Base-by-base conservation (phyloP, 2,888 invertebrate species). In the Archaeoteleia sp. region DNA sequence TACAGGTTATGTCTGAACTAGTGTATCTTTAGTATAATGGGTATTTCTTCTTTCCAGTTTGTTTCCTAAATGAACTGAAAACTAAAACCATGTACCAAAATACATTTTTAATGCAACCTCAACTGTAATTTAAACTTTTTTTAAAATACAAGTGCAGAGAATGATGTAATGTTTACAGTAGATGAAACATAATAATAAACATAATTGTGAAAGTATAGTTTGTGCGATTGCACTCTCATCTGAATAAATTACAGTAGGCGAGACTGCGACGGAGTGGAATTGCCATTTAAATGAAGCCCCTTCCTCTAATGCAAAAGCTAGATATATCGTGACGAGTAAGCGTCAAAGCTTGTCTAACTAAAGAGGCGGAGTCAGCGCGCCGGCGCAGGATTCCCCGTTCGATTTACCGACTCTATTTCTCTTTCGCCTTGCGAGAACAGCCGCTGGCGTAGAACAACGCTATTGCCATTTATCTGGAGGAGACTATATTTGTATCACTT, bases 341-440 rank as follows among this genome's bases (percentile, higher is more conserved):
- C 66, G 66, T 67, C 66, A 67, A 60, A 66, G 60, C 66, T 67
- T 60, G 43, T 60, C 65, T 55, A 54, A 54, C 65, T 66, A 60
- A 60, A 60, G 60, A 54, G 66, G 43, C 60, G 49, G 48, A 53
- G 49, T 30, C 40, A 67, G 30, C 17, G 60, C 66, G 66, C 66
- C 60, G 14, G 42, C 66, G 66, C 60, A 42, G 45, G 46, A 43
- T 55, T 43, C 42, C 45, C n/a, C n/a, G 54, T 67, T 67, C 66
- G 66, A 67, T 67, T 67, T 55, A 39, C 43, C 34, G 54, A 49
- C 66, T 67, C 66, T 67, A 67, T 67, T 67, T 55, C 66, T 67
- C 54, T 54, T 67, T 58, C 48, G 53, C n/a, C 20, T 43, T 49
- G 60, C 39, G 66, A 67, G 60, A 67, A 55, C 54, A 55, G 46